Conservation (phyloP, 2,888 invertebrate genomes). For the Gasteruption jaculator region DNA sequence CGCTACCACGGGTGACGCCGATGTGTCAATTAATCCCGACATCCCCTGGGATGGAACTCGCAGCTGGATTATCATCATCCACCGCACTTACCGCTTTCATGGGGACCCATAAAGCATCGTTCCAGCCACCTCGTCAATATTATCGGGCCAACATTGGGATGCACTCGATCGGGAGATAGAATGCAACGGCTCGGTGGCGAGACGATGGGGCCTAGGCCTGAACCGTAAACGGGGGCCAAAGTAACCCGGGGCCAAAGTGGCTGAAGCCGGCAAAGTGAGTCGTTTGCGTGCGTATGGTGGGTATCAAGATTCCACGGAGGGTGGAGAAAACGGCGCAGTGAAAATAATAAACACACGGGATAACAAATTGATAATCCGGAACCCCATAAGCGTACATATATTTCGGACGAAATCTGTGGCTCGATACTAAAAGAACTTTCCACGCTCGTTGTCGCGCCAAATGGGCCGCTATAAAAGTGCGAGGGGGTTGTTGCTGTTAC, state of each 20-base stretch:
- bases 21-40: slow-evolving; percentile 51
- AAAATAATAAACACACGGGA: slow-evolving; percentile 46
- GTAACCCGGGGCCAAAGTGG: slow-evolving; percentile 5
- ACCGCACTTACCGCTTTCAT: slow-evolving; percentile 15
- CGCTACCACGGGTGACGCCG: slow-evolving; percentile 40
- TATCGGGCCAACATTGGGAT: no score
- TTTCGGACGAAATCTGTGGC: slow-evolving; percentile 46
- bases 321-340: no score
- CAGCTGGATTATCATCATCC: slow-evolving; percentile 31
- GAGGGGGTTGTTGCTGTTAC: slow-evolving; percentile 25
- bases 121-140: no score
- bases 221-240: slow-evolving; percentile 21
- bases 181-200: no score
- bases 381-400: slow-evolving; percentile 47
- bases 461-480: slow-evolving; percentile 51
- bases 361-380: slow-evolving; percentile 51
- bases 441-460: slow-evolving; percentile 52
- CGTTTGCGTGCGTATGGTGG: no score
- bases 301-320: no score
- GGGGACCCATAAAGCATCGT: no score
- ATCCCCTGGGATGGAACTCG: slow-evolving; percentile 36
- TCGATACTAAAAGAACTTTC: slow-evolving; percentile 49
- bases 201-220: no score
- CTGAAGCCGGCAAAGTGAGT: slow-evolving; percentile 10
- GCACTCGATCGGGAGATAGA: no score